Evolutionary conservation across 2,113 vertebrate genomes (phyloP).

Genomic region (Murina feae): DNA sequence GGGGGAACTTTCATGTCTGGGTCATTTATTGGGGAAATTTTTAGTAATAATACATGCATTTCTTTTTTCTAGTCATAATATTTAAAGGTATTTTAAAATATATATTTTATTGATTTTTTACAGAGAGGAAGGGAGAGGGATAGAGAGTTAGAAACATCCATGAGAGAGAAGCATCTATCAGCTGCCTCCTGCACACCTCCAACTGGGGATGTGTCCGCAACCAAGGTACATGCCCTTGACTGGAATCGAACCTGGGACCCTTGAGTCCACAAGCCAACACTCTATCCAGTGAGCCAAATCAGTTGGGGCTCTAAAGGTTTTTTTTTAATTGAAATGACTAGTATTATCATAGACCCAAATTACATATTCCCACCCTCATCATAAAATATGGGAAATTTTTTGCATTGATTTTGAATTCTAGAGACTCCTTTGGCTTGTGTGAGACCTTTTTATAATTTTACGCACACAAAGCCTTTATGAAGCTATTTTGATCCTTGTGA

Average conservation of each 20-base stretch:
- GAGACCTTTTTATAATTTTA: background rate
- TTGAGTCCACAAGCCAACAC: no score
- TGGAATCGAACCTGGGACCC: no score
- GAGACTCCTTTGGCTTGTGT: background rate
- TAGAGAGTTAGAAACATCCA: no score
- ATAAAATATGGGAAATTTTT: background rate
- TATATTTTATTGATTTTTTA: no score
- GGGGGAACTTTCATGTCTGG: background rate
- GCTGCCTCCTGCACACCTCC: no score
- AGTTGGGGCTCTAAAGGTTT: no score
- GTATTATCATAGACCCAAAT: background rate
- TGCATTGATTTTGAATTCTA: background rate
- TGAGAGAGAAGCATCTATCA: no score
- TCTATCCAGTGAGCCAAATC: no score
- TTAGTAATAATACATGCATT: background rate
- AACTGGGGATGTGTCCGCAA: no score
- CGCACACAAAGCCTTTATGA: background rate
- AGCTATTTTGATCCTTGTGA: background rate
- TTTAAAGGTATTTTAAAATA: no score
- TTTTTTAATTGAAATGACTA: background rate
- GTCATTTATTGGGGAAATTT: background rate
- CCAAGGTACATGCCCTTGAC: no score
- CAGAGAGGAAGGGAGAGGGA: no score
- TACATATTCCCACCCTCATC: background rate
- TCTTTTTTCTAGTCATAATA: background rate